Base-by-base conservation (phyloP, 2,113 vertebrate species). In the Calyptommatus sinebrachiatus region DNA sequence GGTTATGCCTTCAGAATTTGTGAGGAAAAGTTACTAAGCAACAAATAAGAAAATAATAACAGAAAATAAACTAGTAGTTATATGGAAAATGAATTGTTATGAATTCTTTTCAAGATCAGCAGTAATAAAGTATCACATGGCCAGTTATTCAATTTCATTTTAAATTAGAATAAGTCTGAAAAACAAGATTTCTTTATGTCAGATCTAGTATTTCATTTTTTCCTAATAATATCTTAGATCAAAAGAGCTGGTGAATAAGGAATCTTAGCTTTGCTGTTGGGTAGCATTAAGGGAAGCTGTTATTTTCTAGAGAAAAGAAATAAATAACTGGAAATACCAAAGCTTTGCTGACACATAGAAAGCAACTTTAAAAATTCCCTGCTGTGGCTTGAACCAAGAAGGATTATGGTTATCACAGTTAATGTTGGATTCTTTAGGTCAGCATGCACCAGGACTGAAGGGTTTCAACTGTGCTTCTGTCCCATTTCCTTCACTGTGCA, bases 71-170 rank as follows among this genome's bases (percentile, higher is more conserved):
- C 22, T 24, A 21, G 74, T 41, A 65, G 79, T 61, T 35, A 21
- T 24, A 48, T 61, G 14, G 66, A 48, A 50, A 68, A 81, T n/a
- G 45, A 66, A 14, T 1, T 29, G 28, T 35, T 31, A 63, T 28
- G 62, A 24, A 29, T n/a, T 74, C 35, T 69, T 75, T 65, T 41
- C 35, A 41, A 41, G 5, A 41, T 71, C 20, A 12, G 31, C 46
- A 26, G 71, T 24, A 3, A 71, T 45, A 73, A 46, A 28, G 26
- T 24, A 18, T 22, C 45, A 8, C 28, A 61, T 31, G 29, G 28
- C n/a, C 26, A 73, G 48, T 73, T 73, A 57, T 74, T 60, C 72
- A 74, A 28, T 73, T 74, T 60, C 53, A 61, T 10, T 74, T 50
- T 28, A 74, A 22, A 45, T 69, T 69, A 35, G 66, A 41, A 35